Evolutionary conservation across 2,888 invertebrate genomes (phyloP), one percentile per base, ranked within the genome.

Genomic region (Philaethria dido): DNA sequence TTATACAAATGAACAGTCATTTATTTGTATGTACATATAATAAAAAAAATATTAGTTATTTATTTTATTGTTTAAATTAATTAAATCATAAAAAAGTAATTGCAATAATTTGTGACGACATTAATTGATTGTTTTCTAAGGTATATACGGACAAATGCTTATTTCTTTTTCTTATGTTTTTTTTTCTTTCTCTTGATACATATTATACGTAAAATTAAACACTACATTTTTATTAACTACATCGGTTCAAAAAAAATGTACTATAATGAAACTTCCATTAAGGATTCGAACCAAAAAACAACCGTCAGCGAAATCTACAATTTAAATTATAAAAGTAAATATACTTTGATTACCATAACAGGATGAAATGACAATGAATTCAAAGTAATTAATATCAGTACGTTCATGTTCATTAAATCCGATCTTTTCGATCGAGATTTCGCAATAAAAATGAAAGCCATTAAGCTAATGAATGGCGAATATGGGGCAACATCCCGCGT

Each of bases 401-500:
- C 42, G 42, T 60, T 54, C 45, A 42, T 22, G 48, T 64, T 64
- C 64, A 50, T 59, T 64, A 62, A 70, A 54, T 66, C 55, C 60
- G 70, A 74, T 73, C 74, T 72, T 71, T 67, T 73, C 77, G 75
- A 80, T 81, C 75, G 73, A 83, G 73, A 78, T 88, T 86, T 86
- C 76, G 85, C 83, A 89, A 88, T 81, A 81, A 80, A 82, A 83
- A 83, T 85, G 63, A 76, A 80, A 80, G 79, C 84, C 87, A 88
- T 88, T 88, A 87, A 81, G 75, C 78, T 82, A 87, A 88, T 89
- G 88, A 87, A 86, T 85, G 82, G 82, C 80, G 82, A 85, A 90
- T 88, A 85, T 91, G 89, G 87, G 83, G 88, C 85, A 90, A 91
- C 85, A 90, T 91, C 91, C 90, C 88, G 86, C 77, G 79, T 74